Conservation (phyloP, 2,888 invertebrate genomes). For the Drosophila cognata region DNA sequence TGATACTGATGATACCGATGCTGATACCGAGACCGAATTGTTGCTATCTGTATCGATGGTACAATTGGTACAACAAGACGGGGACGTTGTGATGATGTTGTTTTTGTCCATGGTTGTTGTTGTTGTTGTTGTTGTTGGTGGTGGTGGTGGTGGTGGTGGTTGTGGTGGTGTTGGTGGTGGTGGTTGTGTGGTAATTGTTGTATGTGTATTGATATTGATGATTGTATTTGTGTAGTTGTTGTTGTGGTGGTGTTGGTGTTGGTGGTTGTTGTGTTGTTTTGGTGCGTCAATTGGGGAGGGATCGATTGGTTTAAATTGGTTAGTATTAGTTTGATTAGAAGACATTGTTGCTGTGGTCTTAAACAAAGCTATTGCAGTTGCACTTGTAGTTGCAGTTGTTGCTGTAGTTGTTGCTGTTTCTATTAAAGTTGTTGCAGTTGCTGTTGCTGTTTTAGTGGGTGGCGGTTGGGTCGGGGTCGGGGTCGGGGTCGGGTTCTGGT, state of each 20-base stretch:
- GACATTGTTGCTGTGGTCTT: conserved; percentile 61
- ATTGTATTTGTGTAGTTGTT: conserved; percentile 29
- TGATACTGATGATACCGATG: conserved; percentile 81
- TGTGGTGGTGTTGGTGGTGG: background rate
- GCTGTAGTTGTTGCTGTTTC: conserved; percentile 14
- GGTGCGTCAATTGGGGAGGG: conserved; percentile 59
- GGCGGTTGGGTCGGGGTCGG: conserved; percentile 1
- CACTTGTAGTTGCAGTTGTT: conserved; percentile 24
- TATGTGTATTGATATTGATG: conserved; percentile 28
- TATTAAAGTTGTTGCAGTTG: conserved; percentile 15
- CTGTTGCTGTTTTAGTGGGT: conserved; percentile 11
- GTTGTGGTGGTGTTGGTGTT: conserved; percentile 28
- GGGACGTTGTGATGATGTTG: conserved; percentile 51
- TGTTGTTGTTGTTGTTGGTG: conserved; percentile 33
- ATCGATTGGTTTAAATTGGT: conserved; percentile 72
- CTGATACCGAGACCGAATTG: conserved; percentile 74
- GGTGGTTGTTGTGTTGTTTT: conserved; percentile 37
- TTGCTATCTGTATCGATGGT: conserved; percentile 83
- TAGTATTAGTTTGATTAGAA: conserved; percentile 71
- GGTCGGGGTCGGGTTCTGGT: background rate
- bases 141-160: conserved; percentile 12
- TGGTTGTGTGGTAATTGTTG: conserved; percentile 28
- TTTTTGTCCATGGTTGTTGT: conserved; percentile 42
- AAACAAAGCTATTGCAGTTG: conserved; percentile 41
- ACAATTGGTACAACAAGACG: conserved; percentile 72